These are phyloP conservation scores for Percina caprodes DNA, from an alignment of 2,113 vertebrate species.

Conservation along the genomic window DNA sequence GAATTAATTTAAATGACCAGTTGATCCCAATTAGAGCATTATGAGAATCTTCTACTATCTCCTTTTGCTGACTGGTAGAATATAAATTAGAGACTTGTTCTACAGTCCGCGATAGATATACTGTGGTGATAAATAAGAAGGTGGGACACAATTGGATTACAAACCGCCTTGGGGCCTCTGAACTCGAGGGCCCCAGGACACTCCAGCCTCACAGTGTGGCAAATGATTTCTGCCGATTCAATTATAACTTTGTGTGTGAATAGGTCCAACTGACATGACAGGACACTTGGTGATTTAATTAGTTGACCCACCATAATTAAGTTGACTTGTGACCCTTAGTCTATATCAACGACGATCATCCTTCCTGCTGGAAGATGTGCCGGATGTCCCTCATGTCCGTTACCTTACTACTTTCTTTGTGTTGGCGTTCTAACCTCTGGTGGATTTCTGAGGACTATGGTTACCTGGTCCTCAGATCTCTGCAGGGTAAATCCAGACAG, in stretches of 20 bases:
- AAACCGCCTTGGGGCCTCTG: not conserved
- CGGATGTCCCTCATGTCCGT: too few species aligned
- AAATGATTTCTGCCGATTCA: not conserved
- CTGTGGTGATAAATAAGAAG: not conserved
- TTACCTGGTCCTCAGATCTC: too few species aligned
- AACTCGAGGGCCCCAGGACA: not conserved
- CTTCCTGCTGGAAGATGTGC: too few species aligned
- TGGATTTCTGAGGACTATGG: too few species aligned
- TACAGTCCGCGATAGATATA: not conserved
- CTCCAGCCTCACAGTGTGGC: not conserved
- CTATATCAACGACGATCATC: too few species aligned
- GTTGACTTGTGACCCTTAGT: too few species aligned
- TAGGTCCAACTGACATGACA: not conserved
- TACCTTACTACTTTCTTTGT: too few species aligned
- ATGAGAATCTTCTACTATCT: not conserved
- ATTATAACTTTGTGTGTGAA: not conserved
- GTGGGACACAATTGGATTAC: not conserved
- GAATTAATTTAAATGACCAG: conserved; percentile 1
- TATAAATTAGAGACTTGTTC: not conserved
- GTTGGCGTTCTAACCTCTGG: too few species aligned
- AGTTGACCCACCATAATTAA: not conserved
- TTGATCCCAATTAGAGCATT: conserved; percentile 5
- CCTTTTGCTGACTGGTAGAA: conserved; percentile 25
- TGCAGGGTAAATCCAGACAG: too few species aligned
- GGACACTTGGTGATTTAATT: not conserved